These are phyloP conservation scores for Phortica variegata DNA, from an alignment of 1,140 invertebrate genomes.

Conservation along the genomic window DNA sequence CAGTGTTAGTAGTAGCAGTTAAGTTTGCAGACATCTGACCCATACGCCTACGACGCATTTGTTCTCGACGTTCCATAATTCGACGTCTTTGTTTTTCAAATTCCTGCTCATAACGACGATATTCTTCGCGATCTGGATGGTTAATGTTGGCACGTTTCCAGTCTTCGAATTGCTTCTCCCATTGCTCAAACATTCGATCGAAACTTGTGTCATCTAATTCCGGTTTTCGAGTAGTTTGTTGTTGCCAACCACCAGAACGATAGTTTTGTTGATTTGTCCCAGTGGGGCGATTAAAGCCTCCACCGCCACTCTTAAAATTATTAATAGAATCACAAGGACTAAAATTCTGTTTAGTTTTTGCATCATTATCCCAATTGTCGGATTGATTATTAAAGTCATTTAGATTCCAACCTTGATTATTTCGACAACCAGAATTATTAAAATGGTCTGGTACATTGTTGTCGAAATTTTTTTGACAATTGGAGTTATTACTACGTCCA, in stretches of 20 bases:
- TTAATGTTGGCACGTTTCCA: slow-evolving; percentile 83
- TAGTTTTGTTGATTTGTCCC: neutral
- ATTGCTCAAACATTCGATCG: slow-evolving; percentile 78
- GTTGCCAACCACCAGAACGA: slow-evolving; percentile 19
- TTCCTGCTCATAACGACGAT: slow-evolving; percentile 78
- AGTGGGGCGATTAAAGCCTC: slow-evolving; percentile 18
- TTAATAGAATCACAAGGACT: too few relatives aligned
- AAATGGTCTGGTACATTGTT: too few relatives aligned
- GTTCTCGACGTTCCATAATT: slow-evolving; percentile 73
- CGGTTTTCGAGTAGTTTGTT: slow-evolving; percentile 9
- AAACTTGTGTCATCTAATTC: slow-evolving; percentile 73
- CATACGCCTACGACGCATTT: slow-evolving; percentile 69
- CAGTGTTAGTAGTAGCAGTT: slow-evolving; percentile 56
- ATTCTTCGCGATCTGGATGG: slow-evolving; percentile 82
- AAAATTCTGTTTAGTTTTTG: slow-evolving; percentile 5
- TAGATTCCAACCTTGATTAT: neutral
- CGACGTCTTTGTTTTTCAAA: slow-evolving; percentile 78
- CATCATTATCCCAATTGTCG: slow-evolving; percentile 7
- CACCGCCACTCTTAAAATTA: slow-evolving; percentile 5
- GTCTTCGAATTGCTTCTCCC: slow-evolving; percentile 81
- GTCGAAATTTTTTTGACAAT: too few relatives aligned
- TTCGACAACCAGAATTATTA: too few relatives aligned
- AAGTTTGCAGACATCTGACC: slow-evolving; percentile 3
- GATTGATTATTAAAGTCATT: slow-evolving; percentile 7
- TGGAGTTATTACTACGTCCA: too few relatives aligned